Conservation (phyloP, 2,888 invertebrate species). For the Phrixothrix hirtus region DNA sequence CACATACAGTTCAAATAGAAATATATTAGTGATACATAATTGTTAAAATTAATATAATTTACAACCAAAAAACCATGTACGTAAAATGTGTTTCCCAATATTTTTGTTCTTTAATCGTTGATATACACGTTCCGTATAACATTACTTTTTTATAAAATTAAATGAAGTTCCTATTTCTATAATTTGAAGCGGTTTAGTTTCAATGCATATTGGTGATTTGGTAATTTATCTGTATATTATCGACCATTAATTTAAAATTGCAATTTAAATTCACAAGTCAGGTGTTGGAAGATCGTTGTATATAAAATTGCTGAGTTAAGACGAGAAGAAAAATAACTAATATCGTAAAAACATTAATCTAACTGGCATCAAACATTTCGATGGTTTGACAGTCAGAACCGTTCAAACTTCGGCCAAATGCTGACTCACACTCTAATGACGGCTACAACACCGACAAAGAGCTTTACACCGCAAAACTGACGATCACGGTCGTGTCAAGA, state of each 20-base stretch:
- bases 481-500: slow-evolving; percentile 36
- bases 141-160: no score
- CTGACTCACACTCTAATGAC: slow-evolving; percentile 52
- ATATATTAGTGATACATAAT: no score
- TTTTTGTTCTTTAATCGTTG: no score
- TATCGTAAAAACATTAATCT: slow-evolving; percentile 56
- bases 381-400: slow-evolving; percentile 49
- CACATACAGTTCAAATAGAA: no score
- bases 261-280: slow-evolving; percentile 39
- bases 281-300: slow-evolving; percentile 1
- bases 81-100: no score
- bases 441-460: slow-evolving; percentile 48
- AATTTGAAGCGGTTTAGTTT: no score
- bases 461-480: slow-evolving; percentile 42
- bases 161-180: no score
- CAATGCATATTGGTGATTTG: no score
- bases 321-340: slow-evolving; percentile 46
- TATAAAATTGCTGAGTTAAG: slow-evolving; percentile 45
- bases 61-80: no score
- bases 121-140: no score
- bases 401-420: slow-evolving; percentile 37
- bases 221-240: no score
- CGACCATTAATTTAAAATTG: slow-evolving; percentile 42
- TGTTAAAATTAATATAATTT: neutral
- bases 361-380: slow-evolving; percentile 54